phyloP scores from a whole-genome alignment of 2,797 vertebrate genomes.

The Enoplosus armatus region DNA sequence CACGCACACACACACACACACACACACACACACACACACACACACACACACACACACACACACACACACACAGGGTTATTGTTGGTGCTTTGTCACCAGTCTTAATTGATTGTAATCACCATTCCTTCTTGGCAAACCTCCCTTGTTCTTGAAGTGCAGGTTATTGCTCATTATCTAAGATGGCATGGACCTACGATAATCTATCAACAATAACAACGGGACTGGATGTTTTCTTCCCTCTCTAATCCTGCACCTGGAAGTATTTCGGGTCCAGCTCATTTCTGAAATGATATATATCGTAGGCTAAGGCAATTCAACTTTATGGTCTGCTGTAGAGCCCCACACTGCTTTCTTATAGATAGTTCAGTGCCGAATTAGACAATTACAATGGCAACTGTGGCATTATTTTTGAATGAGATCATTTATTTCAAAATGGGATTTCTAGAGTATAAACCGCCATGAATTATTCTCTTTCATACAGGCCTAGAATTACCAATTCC shows the following conservation, averaged over 20 bases:
- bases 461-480: slow-evolving; percentile 45
- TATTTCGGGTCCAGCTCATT: slow-evolving; percentile 49
- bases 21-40: slow-evolving; percentile 17
- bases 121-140: slow-evolving; percentile 80
- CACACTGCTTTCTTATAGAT: neutral
- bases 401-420: slow-evolving; percentile 48
- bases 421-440: slow-evolving; percentile 52
- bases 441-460: slow-evolving; percentile 40
- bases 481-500: slow-evolving; percentile 26
- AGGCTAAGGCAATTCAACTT: slow-evolving; percentile 39
- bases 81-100: slow-evolving; percentile 79
- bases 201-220: slow-evolving; percentile 73
- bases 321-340: slow-evolving; percentile 28
- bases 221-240: slow-evolving; percentile 59
- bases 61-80: slow-evolving; percentile 62
- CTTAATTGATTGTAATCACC: slow-evolving; percentile 84
- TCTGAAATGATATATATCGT: slow-evolving; percentile 35
- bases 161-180: slow-evolving; percentile 83
- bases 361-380: slow-evolving; percentile 39
- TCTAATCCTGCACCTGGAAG: slow-evolving; percentile 73
- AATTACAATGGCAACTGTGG: slow-evolving; percentile 44
- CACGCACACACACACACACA: slow-evolving; percentile 24
- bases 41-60: slow-evolving; percentile 27
- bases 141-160: slow-evolving; percentile 80
- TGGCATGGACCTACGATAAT: slow-evolving; percentile 73